Evolutionary conservation across 1,140 invertebrate genomes (phyloP).

Genomic region (Chironomus tepperi): DNA sequence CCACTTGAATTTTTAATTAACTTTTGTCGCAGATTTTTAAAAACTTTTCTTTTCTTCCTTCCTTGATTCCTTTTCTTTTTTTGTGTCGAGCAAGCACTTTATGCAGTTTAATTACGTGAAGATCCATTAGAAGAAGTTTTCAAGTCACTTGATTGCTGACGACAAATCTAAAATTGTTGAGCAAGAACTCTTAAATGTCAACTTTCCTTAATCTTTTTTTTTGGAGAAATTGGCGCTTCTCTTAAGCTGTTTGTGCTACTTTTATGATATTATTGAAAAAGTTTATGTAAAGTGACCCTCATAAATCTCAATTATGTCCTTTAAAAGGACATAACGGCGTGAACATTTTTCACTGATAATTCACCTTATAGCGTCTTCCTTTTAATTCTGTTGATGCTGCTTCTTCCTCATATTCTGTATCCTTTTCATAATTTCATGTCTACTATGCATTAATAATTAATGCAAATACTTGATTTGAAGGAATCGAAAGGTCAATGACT

Average conservation of each 20-base stretch:
- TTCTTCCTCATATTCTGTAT: background rate
- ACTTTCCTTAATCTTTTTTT: background rate
- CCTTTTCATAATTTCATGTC: background rate
- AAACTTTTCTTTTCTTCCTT: background rate
- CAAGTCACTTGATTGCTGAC: background rate
- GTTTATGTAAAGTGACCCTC: conserved; percentile 18
- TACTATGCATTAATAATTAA: no score
- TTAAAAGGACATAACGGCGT: background rate
- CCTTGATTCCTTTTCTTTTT: background rate
- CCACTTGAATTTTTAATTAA: conserved; percentile 14
- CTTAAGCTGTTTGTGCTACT: background rate
- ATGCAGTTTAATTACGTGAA: background rate
- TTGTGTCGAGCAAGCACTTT: background rate
- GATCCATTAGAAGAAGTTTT: background rate
- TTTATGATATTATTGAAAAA: background rate
- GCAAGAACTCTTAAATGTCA: background rate
- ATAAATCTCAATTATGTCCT: conserved; percentile 21
- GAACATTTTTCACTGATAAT: no score
- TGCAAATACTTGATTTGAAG: no score
- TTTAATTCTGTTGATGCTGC: background rate
- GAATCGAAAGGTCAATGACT: background rate
- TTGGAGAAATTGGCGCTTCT: background rate
- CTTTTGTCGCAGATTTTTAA: background rate
- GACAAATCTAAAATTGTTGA: background rate
- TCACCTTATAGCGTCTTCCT: background rate